Conservation (phyloP, 2,888 invertebrate species). For the Drosophila atroscutellata region DNA sequence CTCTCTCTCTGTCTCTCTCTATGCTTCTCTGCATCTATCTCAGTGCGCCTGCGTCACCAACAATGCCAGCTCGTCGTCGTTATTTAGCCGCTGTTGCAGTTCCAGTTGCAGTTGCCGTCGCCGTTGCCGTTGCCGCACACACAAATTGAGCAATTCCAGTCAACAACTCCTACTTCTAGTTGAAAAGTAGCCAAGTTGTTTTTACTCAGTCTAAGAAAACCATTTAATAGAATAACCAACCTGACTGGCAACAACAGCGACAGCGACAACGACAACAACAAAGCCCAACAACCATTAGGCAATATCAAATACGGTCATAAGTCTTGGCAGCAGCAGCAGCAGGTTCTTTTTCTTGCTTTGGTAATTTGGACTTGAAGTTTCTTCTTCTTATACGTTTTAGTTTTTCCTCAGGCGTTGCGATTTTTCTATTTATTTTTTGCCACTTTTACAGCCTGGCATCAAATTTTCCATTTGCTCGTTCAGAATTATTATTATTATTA, state of each 20-base stretch:
- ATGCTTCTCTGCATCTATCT: background rate
- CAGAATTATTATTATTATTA: background rate
- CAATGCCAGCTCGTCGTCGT: constrained; percentile 46
- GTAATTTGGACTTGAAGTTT: constrained; percentile 66
- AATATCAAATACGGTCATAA: constrained; percentile 78
- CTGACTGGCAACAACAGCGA: constrained; percentile 35
- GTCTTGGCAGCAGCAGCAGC: constrained; percentile 73
- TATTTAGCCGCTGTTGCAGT: constrained; percentile 39
- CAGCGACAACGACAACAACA: constrained; percentile 25
- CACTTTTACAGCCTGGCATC: constrained; percentile 15
- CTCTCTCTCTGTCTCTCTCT: background rate
- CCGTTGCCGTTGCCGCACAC: constrained; percentile 53
- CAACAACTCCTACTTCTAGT: constrained; percentile 79
- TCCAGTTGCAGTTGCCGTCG: constrained; percentile 6
- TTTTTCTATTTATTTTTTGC: constrained; percentile 16
- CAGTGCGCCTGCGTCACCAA: constrained; percentile 9
- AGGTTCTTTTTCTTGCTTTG: constrained; percentile 74
- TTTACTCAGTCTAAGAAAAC: constrained; percentile 63
- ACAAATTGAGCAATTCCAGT: constrained; percentile 81
- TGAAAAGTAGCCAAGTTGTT: constrained; percentile 75
- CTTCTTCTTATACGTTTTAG: constrained; percentile 9
- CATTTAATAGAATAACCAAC: constrained; percentile 66
- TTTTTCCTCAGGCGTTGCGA: constrained; percentile 18
- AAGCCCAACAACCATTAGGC: constrained; percentile 65
- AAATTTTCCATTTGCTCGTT: background rate